Evolutionary conservation across 2,113 vertebrate genomes (phyloP).

Genomic region (pig (Sus scrofa)): DNA sequence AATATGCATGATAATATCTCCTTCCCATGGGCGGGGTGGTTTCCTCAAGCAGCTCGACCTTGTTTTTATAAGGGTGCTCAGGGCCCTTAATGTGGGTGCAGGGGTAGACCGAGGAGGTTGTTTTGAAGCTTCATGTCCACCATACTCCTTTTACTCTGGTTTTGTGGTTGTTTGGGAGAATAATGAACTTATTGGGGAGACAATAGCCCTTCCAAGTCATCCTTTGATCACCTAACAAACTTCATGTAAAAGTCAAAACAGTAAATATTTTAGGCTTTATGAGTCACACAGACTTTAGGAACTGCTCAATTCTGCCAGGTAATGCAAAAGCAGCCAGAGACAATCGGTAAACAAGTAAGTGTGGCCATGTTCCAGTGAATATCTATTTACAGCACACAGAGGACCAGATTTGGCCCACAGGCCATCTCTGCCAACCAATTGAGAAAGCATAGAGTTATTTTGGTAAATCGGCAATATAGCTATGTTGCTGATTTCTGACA

Average conservation of each 20-base stretch:
- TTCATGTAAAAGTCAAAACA: not conserved
- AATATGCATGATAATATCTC: rapidly evolving
- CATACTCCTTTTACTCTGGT: not conserved
- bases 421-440: not conserved
- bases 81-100: rapidly evolving
- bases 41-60: not conserved
- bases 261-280: not conserved
- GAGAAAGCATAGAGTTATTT: not conserved
- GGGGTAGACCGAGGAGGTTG: not conserved
- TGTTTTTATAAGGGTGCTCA: not conserved
- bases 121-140: not conserved
- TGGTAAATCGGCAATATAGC: not conserved
- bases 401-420: not conserved
- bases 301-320: not conserved
- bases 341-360: not conserved
- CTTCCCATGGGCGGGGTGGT: not conserved
- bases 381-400: not conserved
- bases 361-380: not conserved
- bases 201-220: not conserved
- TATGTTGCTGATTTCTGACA: conserved; percentile 7
- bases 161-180: not conserved
- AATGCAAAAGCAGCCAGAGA: not conserved
- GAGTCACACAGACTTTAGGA: not conserved
- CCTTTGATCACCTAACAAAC: not conserved
- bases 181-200: not conserved